Base-by-base conservation (phyloP, 2,888 invertebrate species). In the Adineta ricciae region DNA sequence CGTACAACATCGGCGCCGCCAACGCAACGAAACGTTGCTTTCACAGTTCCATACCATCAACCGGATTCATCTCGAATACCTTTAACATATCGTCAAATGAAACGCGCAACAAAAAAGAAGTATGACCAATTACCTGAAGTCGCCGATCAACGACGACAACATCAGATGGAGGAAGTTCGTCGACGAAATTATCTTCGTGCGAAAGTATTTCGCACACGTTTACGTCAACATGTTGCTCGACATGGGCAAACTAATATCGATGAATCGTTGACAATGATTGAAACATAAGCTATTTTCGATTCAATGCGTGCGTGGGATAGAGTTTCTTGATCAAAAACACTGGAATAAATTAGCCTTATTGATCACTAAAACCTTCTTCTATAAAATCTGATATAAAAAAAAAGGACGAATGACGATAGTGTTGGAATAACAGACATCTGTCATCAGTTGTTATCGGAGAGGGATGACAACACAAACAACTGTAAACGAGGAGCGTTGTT, bases 121-220 rank as follows among this genome's bases (percentile, higher is more conserved):
- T 78, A 78, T n/a, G 78, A 78, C 2, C 38, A 78, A 78, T 78
- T 78, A 78, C 78, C 78, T 41, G 78, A 78, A 78, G 78, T 78
- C 14, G 41, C 8, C 14, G 24, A 78, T 78, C 38, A 41, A n/a
- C 78, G 78, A 41, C 78, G 24, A n/a, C 78, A 78, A 78, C 2
- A 78, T n/a, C 78, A 78, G 11, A 41, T 78, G 24, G 78, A 78
- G n/a, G 78, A 78, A 78, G 16, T 78, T 41, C 78, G 78, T 41
- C 78, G 24, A 78, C 78, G 41, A 78, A 78, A 78, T 78, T 21
- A 36, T 78, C 2, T 78, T 11, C 78, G 78, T 41, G 78, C 78
- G 36, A 78, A 78, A 78, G 78, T 78, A 78, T 78, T 78, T 78
- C 78, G 78, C n/a, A 36, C 78, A 41, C 78, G 78, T 41, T n/a